Evolutionary conservation across 2,888 invertebrate genomes (phyloP).

Genomic region (Lochmaea capreae): DNA sequence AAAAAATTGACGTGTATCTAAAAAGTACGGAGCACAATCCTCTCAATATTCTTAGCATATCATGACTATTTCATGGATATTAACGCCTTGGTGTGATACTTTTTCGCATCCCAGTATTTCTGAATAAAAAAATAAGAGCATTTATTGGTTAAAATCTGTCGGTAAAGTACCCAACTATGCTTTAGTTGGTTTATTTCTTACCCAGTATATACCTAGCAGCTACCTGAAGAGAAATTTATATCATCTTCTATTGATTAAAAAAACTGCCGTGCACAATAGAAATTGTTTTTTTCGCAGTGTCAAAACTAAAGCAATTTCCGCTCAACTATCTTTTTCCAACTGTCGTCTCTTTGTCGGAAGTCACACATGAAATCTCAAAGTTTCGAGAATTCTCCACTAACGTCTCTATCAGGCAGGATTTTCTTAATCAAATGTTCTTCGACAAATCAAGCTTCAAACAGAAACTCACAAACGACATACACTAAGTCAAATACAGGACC

Average conservation of each 20-base stretch:
- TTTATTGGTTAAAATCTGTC: too few species aligned
- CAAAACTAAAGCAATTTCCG: conserved; percentile 13
- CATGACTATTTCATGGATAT: too few species aligned
- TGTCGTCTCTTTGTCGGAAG: conserved; percentile 4
- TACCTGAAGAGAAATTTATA: too few species aligned
- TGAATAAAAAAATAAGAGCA: too few species aligned
- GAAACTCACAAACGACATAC: conserved; percentile 6
- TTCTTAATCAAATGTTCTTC: conserved; percentile 60
- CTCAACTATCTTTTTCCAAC: conserved; percentile 1
- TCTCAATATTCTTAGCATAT: too few species aligned
- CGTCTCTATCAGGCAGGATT: conserved; percentile 56
- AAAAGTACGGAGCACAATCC: too few species aligned
- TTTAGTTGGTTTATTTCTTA: too few species aligned
- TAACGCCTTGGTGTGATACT: too few species aligned
- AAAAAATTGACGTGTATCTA: too few species aligned
- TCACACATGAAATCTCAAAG: conserved; percentile 13
- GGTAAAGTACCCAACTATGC: too few species aligned
- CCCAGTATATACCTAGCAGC: too few species aligned
- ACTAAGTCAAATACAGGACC: conserved; percentile 8
- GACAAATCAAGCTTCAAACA: conserved; percentile 53
- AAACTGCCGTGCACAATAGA: not conserved
- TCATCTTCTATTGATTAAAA: not conserved
- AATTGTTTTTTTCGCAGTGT: conserved; percentile 1
- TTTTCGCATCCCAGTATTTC: too few species aligned
- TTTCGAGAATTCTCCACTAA: conserved; percentile 41